Evolutionary conservation across 2,888 invertebrate genomes (phyloP).

Genomic region (Epistrophe grossulariae): DNA sequence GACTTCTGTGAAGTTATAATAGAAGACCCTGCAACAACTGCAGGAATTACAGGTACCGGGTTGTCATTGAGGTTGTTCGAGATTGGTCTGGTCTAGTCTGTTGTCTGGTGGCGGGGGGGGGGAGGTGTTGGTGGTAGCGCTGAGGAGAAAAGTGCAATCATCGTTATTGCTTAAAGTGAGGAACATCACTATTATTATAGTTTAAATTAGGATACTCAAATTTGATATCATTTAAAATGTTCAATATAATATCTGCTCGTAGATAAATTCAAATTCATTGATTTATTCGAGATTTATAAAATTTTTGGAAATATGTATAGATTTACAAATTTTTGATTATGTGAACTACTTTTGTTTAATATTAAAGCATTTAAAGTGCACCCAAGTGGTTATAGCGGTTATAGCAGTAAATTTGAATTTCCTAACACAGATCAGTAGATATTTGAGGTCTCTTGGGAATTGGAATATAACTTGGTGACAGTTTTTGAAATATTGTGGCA

Average conservation of each 20-base stretch:
- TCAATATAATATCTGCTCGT: neutral
- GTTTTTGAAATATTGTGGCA: too few relatives aligned
- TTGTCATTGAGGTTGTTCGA: slow-evolving; percentile 30
- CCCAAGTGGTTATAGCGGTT: too few relatives aligned
- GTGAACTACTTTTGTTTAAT: too few relatives aligned
- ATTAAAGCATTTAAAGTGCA: too few relatives aligned
- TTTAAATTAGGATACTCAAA: neutral
- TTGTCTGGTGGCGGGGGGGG: neutral
- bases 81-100: slow-evolving; percentile 6
- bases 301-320: neutral
- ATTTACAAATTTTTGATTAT: neutral
- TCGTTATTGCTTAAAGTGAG: slow-evolving; percentile 11
- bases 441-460: too few relatives aligned
- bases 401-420: too few relatives aligned
- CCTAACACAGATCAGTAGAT: too few relatives aligned
- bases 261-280: neutral
- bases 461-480: too few relatives aligned
- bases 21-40: slow-evolving; percentile 6
- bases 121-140: neutral
- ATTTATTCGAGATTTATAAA: neutral
- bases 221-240: neutral
- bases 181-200: neutral
- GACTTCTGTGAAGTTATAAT: slow-evolving; percentile 43
- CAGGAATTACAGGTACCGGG: slow-evolving; percentile 31
- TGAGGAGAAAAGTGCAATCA: neutral